Conservation (phyloP, 2,888 invertebrate genomes). For the Congeria kusceri region DNA sequence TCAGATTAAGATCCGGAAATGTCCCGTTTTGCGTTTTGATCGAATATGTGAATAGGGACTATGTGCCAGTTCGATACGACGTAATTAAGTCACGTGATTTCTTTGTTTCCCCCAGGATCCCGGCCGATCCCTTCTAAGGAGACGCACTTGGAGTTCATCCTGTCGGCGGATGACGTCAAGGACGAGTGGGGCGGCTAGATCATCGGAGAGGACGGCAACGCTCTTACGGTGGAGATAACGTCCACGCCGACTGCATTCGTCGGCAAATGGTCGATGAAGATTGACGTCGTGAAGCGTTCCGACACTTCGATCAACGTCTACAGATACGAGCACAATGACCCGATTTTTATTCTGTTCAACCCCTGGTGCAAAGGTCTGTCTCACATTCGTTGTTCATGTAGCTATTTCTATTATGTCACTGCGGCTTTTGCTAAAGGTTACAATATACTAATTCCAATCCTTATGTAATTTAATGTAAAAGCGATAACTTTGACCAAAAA, state of each 20-base stretch:
- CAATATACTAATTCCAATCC: no score
- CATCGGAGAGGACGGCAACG: conserved; percentile 32
- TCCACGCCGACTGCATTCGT: conserved; percentile 73
- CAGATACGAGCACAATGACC: conserved; percentile 84
- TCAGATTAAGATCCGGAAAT: no score
- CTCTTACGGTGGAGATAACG: conserved; percentile 63
- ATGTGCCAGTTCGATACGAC: no score
- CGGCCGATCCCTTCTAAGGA: conserved; percentile 70
- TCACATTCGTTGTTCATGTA: no score
- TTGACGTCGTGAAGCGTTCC: conserved; percentile 69
- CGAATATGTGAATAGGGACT: no score
- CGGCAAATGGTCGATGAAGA: conserved; percentile 74
- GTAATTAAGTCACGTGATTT: no score
- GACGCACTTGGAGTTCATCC: conserved; percentile 69
- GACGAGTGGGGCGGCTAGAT: conserved; percentile 77
- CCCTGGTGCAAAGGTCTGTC: conserved; percentile 93
- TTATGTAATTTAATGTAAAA: no score
- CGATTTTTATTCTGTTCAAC: conserved; percentile 93
- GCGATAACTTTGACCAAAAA: no score
- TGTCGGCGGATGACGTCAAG: conserved; percentile 69
- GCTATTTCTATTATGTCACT: no score
- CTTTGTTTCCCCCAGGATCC: conserved; percentile 64
- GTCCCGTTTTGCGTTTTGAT: no score
- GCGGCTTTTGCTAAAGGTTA: no score
- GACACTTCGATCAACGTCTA: conserved; percentile 41